phyloP scores from a whole-genome alignment of 2,113 vertebrate species.

The Amphiprion ocellaris region DNA sequence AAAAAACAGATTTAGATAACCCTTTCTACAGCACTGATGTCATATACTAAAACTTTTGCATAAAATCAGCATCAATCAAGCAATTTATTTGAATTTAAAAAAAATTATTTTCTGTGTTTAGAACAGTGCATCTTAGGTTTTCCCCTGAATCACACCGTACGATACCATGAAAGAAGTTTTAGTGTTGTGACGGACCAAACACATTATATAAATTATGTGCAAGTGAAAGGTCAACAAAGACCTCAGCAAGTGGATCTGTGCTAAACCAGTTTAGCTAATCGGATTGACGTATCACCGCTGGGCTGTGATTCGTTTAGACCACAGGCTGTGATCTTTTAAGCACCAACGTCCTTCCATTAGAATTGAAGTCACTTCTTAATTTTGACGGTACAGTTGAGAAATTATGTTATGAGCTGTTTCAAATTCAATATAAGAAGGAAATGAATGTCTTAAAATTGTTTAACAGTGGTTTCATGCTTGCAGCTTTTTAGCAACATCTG shows the following conservation, averaged over 20 bases:
- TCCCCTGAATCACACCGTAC: neutral
- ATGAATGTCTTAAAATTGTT: too few species aligned
- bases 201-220: slow-evolving; percentile 19
- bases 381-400: neutral
- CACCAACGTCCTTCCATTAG: slow-evolving; percentile 62
- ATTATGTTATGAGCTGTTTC: neutral
- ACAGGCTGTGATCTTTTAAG: slow-evolving; percentile 80
- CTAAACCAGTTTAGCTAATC: slow-evolving; percentile 83
- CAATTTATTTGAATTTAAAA: too few species aligned
- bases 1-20: too few species aligned
- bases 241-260: slow-evolving; percentile 73
- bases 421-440: too few species aligned
- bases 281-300: slow-evolving; percentile 77
- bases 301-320: slow-evolving; percentile 75
- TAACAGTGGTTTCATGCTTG: neutral
- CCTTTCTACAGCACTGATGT: too few species aligned
- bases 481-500: neutral
- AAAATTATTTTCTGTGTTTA: too few species aligned
- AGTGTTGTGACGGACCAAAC: neutral
- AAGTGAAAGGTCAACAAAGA: slow-evolving; percentile 59
- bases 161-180: neutral
- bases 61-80: too few species aligned
- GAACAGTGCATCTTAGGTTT: neutral
- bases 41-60: too few species aligned
- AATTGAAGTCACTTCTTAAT: slow-evolving; percentile 51